Base-by-base conservation (phyloP, 2,797 vertebrate genomes). In the Coregonus ussuriensis region DNA sequence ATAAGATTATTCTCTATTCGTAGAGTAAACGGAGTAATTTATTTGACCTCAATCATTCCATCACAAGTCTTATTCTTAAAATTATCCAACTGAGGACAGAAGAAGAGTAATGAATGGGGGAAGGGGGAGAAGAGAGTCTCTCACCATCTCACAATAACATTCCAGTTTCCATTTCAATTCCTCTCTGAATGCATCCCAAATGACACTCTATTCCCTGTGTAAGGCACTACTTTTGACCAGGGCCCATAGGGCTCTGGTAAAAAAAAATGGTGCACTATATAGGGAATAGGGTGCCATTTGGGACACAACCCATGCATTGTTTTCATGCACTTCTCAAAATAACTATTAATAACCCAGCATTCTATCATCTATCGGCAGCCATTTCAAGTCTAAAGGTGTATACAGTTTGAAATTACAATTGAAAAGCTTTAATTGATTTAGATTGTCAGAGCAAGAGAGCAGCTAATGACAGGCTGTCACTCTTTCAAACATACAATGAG, bases 371-470 rank as follows among this genome's bases (percentile, higher is more conserved):
- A 29, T 25, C 4, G 25, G 31, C 29, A 16, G 53, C 29, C 62
- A 71, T 71, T 51, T 68, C 25, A 54, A 52, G 62, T 66, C 63
- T 74, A 37, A 41, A 53, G 31, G 53, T 66, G 14, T 41, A 37
- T 37, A 56, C 29, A 66, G 53, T 52, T 63, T 33, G 54, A 80
- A 63, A 72, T 77, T 71, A 72, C 18, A 51, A 76, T 11, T 66
- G 78, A 82, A 83, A 77, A 72, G 53, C 63, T 74, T 77, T 76
- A 52, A 83, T 16, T 79, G 72, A 71, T 65, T 74, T 74, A 65
- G n/a, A 74, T 74, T 74, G 33, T 74, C 70, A 81, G 75, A 56
- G 69, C 52, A 51, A 35, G 74, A 37, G 47, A 52, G 59, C 63
- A 72, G 68, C 41, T 71, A 18, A 76, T 73, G 63, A 70, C 78